Percentiles rank a stretch among this genome's conserved stretches.
These are phyloP conservation scores for Euphydryas editha DNA, from an alignment of 2,888 invertebrate species.

Conservation along the genomic window DNA sequence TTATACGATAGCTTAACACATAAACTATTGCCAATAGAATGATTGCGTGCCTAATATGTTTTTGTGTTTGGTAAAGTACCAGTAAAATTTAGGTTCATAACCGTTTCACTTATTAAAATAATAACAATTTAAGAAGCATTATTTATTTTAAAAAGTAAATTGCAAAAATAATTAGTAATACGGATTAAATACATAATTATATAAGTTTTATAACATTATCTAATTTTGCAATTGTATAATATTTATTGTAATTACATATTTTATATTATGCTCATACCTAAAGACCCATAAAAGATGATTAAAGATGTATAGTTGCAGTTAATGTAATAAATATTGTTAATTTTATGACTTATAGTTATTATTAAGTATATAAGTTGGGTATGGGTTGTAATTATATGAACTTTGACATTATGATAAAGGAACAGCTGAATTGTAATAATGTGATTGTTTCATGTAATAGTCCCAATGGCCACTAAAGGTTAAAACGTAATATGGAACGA, in stretches of 20 bases:
- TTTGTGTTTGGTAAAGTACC: neutral
- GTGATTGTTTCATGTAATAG: constrained; percentile 12
- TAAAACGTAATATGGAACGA: constrained; percentile 3
- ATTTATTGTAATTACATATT: neutral
- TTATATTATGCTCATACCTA: no score
- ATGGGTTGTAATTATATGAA: neutral
- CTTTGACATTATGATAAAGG: neutral
- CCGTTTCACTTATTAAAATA: neutral
- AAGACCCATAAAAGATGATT: no score
- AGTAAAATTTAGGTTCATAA: constrained; percentile 1
- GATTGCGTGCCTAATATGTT: neutral
- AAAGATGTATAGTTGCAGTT: no score
- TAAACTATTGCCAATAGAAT: neutral
- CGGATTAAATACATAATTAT: constrained; percentile 1
- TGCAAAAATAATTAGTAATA: neutral
- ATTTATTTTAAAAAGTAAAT: neutral
- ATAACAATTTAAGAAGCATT: neutral
- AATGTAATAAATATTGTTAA: no score
- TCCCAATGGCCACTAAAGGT: constrained; percentile 13
- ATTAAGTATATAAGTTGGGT: neutral
- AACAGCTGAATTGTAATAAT: neutral
- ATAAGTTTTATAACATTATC: neutral
- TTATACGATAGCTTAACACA: constrained; percentile 11
- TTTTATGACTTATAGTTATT: no score
- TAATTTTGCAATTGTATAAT: neutral